phyloP scores from a whole-genome alignment of 2,113 vertebrate genomes.

The Dendropsophus ebraccatus region DNA sequence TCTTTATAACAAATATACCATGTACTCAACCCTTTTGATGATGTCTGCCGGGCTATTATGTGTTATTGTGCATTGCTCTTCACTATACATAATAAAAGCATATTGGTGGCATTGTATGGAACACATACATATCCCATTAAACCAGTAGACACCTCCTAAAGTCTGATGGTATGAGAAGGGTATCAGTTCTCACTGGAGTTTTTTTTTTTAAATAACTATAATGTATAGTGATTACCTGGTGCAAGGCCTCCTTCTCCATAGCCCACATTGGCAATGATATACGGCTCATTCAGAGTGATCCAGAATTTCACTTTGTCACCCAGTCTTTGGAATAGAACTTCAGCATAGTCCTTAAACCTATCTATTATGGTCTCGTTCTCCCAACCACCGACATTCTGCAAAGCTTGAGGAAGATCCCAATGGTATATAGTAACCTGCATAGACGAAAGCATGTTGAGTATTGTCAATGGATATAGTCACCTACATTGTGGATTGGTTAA shows the following conservation, averaged over 20 bases:
- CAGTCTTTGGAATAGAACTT: slow-evolving; percentile 85
- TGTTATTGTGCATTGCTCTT: background rate
- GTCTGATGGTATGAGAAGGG: background rate
- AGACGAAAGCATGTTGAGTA: background rate
- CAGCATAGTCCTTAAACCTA: slow-evolving; percentile 86
- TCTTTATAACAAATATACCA: background rate
- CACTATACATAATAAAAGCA: background rate
- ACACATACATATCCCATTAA: background rate
- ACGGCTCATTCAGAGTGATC: slow-evolving; percentile 95
- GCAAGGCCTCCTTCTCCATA: slow-evolving; percentile 84
- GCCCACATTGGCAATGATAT: slow-evolving; percentile 79
- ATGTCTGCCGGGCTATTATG: too few species aligned
- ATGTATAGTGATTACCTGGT: slow-evolving; percentile 77
- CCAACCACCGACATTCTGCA: slow-evolving; percentile 91
- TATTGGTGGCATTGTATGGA: background rate
- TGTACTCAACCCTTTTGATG: too few species aligned
- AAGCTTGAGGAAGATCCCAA: slow-evolving; percentile 93
- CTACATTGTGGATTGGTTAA: too few species aligned
- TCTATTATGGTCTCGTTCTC: slow-evolving; percentile 84
- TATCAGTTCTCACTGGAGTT: background rate
- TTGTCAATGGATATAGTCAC: too few species aligned
- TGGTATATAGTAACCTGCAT: slow-evolving; percentile 89
- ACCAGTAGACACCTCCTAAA: background rate
- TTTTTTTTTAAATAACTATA: background rate
- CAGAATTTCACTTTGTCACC: slow-evolving; percentile 94